Evolutionary conservation across 2,888 invertebrate genomes (phyloP), one percentile per base, ranked within the genome.

Genomic region (Tipula confusa): DNA sequence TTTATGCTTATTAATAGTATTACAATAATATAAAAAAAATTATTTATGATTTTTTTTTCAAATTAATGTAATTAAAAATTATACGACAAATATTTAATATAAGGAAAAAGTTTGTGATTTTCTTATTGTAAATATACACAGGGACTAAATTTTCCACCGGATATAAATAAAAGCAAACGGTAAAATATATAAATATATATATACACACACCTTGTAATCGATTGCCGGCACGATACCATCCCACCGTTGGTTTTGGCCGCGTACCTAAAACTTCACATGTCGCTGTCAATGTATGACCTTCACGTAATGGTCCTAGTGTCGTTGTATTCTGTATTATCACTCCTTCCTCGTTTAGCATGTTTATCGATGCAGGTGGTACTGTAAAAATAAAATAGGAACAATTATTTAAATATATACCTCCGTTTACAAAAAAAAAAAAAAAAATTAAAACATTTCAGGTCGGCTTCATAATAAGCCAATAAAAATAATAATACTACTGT

Each of bases 291-390:
- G 86, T 87, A 84, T 89, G 87, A 3, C 89, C 87, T 87, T 90
- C 90, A 85, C 89, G 88, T 86, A 90, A 87, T 85, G 89, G 89
- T 83, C 89, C 90, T 84, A 90, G 86, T 85, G 87, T 86, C 84
- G 88, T 87, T 84, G 88, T 88, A 86, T 95, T 94, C 64, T 90
- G 90, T 83, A 95, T 89, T 83, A 91, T 90, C 85, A 91, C 91
- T 2, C 92, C 93, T 84, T 93, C 92, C 83, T 92, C 93, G 84
- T 93, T 93, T 85, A 92, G 91, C 86, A 95, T 93, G 87, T 93
- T 92, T 85, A 96, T 93, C 85, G 93, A 93, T 86, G 93, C 92
- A n/a, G 96, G 96, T 90, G 93, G 94, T 86, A 96, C 96, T 95
- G 93, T 85, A 91, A 93, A n/a, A n/a, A n/a, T n/a, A n/a, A n/a